These are phyloP conservation scores for Muricea muricata DNA, from an alignment of 92 coral and sea anemone species.

Conservation along the genomic window DNA sequence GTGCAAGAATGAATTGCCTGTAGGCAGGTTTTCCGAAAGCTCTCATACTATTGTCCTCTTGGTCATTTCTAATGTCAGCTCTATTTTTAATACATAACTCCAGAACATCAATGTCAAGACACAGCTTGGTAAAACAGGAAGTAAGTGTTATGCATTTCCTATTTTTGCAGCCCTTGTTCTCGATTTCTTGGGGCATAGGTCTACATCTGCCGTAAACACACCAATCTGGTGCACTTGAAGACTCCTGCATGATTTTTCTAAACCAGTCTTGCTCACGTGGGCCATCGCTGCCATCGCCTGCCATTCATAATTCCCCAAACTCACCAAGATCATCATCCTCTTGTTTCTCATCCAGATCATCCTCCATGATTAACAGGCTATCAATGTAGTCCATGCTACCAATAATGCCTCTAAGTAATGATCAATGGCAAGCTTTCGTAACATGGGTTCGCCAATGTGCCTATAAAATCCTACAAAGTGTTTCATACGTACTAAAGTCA, in stretches of 20 bases:
- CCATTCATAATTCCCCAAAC: not conserved
- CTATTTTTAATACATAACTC: not conserved
- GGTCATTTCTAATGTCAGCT: not conserved
- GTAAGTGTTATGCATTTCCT: slow-evolving; percentile 4
- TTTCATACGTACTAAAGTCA: not conserved
- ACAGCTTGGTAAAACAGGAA: not conserved
- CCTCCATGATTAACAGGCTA: not conserved
- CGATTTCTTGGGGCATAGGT: not conserved
- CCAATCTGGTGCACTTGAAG: not conserved
- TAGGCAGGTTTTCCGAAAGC: not conserved
- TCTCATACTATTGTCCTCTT: not conserved
- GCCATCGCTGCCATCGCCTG: not conserved
- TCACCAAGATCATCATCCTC: not conserved
- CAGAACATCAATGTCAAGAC: not conserved
- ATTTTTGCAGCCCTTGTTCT: not conserved
- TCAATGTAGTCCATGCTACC: slow-evolving; percentile 17
- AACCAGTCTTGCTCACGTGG: not conserved
- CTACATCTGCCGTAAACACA: slow-evolving; percentile 2
- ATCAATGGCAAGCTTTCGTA: slow-evolving; percentile 2
- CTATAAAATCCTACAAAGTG: not conserved
- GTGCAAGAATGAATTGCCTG: not conserved
- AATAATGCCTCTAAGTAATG: not conserved
- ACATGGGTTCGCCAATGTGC: not conserved
- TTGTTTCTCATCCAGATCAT: not conserved
- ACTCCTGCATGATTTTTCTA: not conserved